Conservation (phyloP, 2,113 vertebrate genomes). For the Limnothrissa miodon region DNA sequence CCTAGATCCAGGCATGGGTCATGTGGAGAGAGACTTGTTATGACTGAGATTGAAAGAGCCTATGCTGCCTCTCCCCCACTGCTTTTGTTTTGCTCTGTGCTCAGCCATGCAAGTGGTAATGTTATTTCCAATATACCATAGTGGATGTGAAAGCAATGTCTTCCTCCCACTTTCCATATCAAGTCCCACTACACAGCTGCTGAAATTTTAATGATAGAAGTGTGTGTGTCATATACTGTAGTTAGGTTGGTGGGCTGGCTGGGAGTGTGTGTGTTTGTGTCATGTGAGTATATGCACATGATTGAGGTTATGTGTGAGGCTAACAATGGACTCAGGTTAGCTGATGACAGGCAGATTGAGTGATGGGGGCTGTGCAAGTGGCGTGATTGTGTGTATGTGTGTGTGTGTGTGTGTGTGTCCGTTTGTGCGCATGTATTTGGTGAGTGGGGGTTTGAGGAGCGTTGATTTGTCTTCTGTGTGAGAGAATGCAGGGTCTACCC, state of each 20-base stretch:
- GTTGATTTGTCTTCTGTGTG: slow-evolving; percentile 51
- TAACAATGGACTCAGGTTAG: not conserved
- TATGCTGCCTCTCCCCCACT: slow-evolving; percentile 43
- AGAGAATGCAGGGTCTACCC: slow-evolving; percentile 62
- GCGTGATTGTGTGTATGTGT: not conserved
- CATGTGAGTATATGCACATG: slow-evolving; percentile 10
- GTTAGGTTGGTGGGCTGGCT: not conserved
- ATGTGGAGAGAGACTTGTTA: not conserved
- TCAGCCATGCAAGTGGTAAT: slow-evolving; percentile 56
- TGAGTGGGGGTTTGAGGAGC: slow-evolving; percentile 32
- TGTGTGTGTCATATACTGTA: slow-evolving; percentile 15
- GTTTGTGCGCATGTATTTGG: not conserved
- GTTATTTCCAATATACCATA: slow-evolving; percentile 55
- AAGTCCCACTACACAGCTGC: not conserved
- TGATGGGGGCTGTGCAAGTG: not conserved
- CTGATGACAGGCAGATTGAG: slow-evolving; percentile 9
- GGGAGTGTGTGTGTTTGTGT: slow-evolving; percentile 32
- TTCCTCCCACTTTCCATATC: slow-evolving; percentile 38
- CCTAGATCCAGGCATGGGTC: not conserved
- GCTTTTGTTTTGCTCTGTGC: slow-evolving; percentile 57
- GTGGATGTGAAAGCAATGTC: slow-evolving; percentile 38
- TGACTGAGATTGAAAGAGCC: slow-evolving; percentile 25
- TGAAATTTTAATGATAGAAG: not conserved
- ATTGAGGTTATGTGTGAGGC: not conserved
- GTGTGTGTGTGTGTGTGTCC: not conserved